Base-by-base conservation (phyloP, 2,113 vertebrate species). In the Colius striatus region DNA sequence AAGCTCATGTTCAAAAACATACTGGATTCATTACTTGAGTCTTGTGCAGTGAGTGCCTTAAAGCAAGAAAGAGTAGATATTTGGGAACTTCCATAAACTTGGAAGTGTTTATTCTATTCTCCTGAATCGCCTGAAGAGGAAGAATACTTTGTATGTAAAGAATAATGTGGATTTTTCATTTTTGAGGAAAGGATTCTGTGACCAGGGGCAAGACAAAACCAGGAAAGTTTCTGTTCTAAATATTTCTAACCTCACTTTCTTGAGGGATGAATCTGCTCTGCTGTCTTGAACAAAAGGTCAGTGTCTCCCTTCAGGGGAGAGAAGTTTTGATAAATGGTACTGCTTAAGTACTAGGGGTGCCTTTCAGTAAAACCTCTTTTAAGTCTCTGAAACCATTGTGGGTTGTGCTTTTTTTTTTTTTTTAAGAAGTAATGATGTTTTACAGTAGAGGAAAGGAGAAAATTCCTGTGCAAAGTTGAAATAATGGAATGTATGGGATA, bases 271-370 rank as follows among this genome's bases (percentile, higher is more conserved):
- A 65, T 87, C 41, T 81, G 11, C 61, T 87, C 41, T 81, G 11
- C 65, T 89, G 19, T 68, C 41, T 74, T 58, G 92, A 92, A 50
- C 36, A 92, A 92, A 94, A 94, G 53, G 62, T 89, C 74, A 61
- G 32, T 25, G n/a, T 84, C 30, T 95, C 17, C 81, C 62, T 84
- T 84, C 36, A 73, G 87, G 53, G 23, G 91, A 65, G 67, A 66
- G 53, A 73, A 84, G 16, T 75, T 80, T 53, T 84, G 61, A 70
- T 68, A 89, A 79, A 78, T 66, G 45, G 13, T 82, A 50, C 45
- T 87, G 45, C 62, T 72, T 61, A 79, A 80, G 41, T 45, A 68
- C 72, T 91, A 68, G 8, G 13, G 18, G 4, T 81, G 27, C 50
- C 62, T 81, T 92, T 94, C 80, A 74, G 67, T 67, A 79, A 87